A percentile compares a stretch with the other conserved stretches of the same genome.
phyloP scores from a whole-genome alignment of 2,797 vertebrate species.

The Podargus strigoides region DNA sequence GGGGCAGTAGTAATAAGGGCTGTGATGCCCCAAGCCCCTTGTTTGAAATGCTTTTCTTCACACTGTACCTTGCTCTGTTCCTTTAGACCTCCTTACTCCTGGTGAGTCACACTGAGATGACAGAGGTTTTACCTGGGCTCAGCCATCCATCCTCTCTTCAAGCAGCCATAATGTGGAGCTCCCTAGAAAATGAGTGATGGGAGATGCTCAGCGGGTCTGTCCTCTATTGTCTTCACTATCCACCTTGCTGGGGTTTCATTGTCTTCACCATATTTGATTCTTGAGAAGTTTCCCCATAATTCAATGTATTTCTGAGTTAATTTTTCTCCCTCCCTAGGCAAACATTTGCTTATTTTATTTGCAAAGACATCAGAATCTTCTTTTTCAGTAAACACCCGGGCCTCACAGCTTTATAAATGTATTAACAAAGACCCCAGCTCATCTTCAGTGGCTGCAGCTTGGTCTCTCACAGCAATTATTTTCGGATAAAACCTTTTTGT shows the following conservation, averaged over 20 bases:
- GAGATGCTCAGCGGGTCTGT: not conserved
- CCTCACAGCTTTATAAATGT: not conserved
- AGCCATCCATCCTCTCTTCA: not conserved
- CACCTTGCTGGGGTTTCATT: not conserved
- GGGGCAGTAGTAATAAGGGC: not conserved
- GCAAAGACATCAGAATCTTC: not conserved
- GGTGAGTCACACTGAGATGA: fast-evolving
- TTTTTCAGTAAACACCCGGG: not conserved
- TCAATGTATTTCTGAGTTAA: not conserved
- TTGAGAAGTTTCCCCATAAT: not conserved
- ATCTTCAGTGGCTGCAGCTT: not conserved
- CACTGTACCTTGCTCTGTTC: not conserved
- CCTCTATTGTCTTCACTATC: not conserved
- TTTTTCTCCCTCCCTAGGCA: not conserved
- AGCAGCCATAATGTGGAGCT: not conserved
- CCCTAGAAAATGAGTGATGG: not conserved
- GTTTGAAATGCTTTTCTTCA: not conserved
- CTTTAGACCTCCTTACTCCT: not conserved
- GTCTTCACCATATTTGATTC: not conserved
- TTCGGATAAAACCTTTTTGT: not conserved
- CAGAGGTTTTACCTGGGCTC: not conserved
- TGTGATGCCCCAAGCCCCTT: not conserved
- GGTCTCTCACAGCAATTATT: not conserved
- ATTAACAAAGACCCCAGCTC: not conserved
- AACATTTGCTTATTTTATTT: not conserved